These are phyloP conservation scores for Siniperca knerii DNA, from an alignment of 2,113 vertebrate species.

Conservation along the genomic window DNA sequence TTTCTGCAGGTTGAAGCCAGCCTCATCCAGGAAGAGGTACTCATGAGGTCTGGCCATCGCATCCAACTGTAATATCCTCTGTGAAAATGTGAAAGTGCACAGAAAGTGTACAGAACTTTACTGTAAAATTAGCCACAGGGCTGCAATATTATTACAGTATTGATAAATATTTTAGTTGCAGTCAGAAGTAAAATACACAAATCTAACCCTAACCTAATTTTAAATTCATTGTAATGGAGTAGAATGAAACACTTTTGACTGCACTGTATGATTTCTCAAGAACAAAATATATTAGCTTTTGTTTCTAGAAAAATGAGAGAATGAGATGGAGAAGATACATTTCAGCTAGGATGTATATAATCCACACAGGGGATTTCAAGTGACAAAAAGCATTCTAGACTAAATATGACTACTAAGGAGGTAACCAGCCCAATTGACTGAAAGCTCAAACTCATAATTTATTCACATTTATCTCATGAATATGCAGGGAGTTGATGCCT, in stretches of 20 bases:
- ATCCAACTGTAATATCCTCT: no score
- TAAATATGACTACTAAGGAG: not conserved
- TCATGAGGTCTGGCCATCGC: no score
- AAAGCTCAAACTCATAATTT: not conserved
- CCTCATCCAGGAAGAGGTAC: no score
- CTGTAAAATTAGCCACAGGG: not conserved
- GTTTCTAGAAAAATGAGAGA: not conserved
- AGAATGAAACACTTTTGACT: not conserved
- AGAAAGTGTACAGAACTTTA: not conserved
- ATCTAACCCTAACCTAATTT: not conserved
- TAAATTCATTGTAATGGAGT: not conserved
- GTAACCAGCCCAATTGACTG: not conserved
- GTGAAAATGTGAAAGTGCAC: no score
- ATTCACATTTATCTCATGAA: conserved; percentile 11
- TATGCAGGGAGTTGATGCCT: not conserved
- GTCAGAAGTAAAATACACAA: not conserved
- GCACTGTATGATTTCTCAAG: not conserved
- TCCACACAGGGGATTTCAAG: no score
- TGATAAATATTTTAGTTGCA: not conserved
- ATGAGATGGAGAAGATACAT: not conserved
- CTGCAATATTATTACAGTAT: not conserved
- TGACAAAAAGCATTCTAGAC: not conserved
- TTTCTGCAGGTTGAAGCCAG: no score
- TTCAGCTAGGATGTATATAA: no score
- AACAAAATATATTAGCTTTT: not conserved